Percentiles rank a stretch among this genome's conserved stretches.
These are phyloP conservation scores for Geopemphigus sp. DNA, from an alignment of 1,140 invertebrate species.

Conservation along the genomic window DNA sequence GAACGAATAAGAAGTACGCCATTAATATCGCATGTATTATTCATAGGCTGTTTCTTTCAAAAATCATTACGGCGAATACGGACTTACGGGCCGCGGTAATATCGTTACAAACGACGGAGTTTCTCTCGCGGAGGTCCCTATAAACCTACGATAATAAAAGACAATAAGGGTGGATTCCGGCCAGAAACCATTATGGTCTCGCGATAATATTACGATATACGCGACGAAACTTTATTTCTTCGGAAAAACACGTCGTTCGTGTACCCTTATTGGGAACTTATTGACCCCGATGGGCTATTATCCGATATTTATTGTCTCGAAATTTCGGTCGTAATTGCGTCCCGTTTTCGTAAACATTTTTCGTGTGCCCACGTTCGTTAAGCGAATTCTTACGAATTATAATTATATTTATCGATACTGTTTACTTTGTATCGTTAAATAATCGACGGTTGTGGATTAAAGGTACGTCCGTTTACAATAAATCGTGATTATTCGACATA, in stretches of 20 bases:
- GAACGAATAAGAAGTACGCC: neutral
- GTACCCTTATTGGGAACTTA: neutral
- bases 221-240: neutral
- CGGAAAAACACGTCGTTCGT: neutral
- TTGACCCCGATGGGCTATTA: neutral
- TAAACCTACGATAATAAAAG: constrained; percentile 14
- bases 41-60: neutral
- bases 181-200: neutral
- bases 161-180: neutral
- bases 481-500: too few species aligned
- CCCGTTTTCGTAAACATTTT: too few species aligned
- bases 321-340: too few species aligned
- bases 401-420: too few species aligned
- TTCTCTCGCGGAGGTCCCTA: neutral
- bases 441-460: too few species aligned
- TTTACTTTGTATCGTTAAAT: too few species aligned
- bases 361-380: too few species aligned
- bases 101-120: neutral
- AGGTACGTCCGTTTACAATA: too few species aligned
- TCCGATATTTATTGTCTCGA: too few species aligned
- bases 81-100: neutral
- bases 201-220: neutral
- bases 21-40: constrained; percentile 4
- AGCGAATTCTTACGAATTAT: too few species aligned
- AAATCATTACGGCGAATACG: neutral